These are phyloP conservation scores for Potorous gilbertii DNA, from an alignment of 2,797 vertebrate genomes.

Conservation along the genomic window DNA sequence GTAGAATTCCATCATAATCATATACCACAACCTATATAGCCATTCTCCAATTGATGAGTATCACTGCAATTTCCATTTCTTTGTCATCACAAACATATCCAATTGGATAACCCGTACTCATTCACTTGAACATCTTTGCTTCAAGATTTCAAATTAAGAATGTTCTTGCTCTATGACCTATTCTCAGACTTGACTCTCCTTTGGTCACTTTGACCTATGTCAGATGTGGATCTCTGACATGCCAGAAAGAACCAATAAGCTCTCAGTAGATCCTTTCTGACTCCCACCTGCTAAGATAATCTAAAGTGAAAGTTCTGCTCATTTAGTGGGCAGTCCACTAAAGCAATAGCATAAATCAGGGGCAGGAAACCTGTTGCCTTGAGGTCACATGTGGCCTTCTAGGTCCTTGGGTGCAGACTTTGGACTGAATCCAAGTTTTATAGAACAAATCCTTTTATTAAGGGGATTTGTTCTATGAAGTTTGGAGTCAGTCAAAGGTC, in stretches of 20 bases:
- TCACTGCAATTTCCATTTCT: no score
- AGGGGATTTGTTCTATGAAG: no score
- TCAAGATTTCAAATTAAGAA: not conserved
- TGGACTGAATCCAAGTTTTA: no score
- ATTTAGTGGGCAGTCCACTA: not conserved
- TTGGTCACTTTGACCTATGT: not conserved
- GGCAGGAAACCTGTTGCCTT: no score
- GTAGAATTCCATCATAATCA: not conserved
- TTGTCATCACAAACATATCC: no score
- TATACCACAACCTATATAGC: not conserved
- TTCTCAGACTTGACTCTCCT: not conserved
- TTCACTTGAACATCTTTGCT: not conserved
- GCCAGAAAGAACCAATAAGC: not conserved
- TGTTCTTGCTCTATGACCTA: not conserved
- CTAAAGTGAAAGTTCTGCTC: not conserved
- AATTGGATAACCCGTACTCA: not conserved
- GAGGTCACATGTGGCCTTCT: no score
- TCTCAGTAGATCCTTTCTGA: not conserved
- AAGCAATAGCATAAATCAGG: not conserved
- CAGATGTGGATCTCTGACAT: not conserved
- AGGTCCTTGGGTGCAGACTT: no score
- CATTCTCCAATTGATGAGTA: not conserved
- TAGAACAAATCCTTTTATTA: no score
- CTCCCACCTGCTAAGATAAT: not conserved
- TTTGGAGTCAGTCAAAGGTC: no score